Base-by-base conservation (phyloP, 2,888 invertebrate genomes). In the Campaea margaritaria region DNA sequence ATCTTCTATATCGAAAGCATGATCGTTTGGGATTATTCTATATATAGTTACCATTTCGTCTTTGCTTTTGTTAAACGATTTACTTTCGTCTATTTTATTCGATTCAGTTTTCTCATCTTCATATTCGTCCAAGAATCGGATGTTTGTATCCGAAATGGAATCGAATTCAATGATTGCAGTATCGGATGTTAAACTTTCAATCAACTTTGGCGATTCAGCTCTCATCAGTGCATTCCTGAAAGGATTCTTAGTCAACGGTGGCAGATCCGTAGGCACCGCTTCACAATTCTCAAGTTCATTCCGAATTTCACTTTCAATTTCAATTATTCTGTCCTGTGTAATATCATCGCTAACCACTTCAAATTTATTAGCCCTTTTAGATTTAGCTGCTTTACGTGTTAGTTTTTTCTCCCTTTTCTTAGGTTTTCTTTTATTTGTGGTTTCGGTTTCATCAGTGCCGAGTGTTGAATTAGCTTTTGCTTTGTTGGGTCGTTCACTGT, bases 121-220 rank as follows among this genome's bases (percentile, higher is more conserved):
- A 2, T 62, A 66, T 68, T 62, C 59, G 47, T 52, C 66, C 5
- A 58, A 47, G 8, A 53, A 65, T 38, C 65, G 65, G 1, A 61
- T 49, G 34, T 68, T 68, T 1, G 61, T 54, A 31, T 67, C 69
- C 0, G 67, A 67, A 16, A 65, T 49, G 10, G 58, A 65, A 34
- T 63, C 63, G 0, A 16, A n/a, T 51, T 67, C 69, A 0, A 43
- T 15, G 34, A 38, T 28, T 0, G 34, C 49, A 3, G 41, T 42
- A 1, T 66, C 61, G 0, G 68, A 62, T 0, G 50, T 45, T 12
- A 21, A 0, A 56, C 63, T 65, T 31, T 49, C 58, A 0, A 58
- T 14, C 0, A 64, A 62, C 57, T 52, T 65, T 0, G 67, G 65
- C 0, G 65, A 69, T 13, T 54, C 60, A 2, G 13, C 5, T 15